These are phyloP conservation scores for Ellobius talpinus DNA, from an alignment of 2,113 vertebrate species.

Conservation along the genomic window DNA sequence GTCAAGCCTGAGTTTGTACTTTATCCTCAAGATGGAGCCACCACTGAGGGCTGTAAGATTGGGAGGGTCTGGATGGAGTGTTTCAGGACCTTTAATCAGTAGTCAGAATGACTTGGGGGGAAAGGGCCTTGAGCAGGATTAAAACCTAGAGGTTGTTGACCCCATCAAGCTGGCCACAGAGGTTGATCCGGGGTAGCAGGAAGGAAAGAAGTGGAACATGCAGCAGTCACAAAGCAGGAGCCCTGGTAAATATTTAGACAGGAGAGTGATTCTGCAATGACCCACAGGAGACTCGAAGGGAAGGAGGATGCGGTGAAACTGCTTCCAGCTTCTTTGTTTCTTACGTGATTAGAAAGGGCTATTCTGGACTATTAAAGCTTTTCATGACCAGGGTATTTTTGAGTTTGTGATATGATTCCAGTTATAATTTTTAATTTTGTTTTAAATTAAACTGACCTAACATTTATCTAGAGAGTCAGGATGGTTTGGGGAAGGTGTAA, in stretches of 20 bases:
- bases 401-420: neutral
- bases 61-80: neutral
- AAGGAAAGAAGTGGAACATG: neutral
- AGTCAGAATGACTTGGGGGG: neutral
- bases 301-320: neutral
- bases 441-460: neutral
- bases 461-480: slow-evolving; percentile 22
- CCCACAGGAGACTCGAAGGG: neutral
- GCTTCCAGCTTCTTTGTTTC: neutral
- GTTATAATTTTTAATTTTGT: neutral
- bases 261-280: neutral
- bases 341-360: neutral
- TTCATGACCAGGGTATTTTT: neutral
- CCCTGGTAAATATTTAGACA: neutral
- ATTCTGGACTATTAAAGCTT: neutral
- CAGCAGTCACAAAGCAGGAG: neutral
- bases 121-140: neutral
- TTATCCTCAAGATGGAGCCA: slow-evolving; percentile 7
- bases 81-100: slow-evolving; percentile 32
- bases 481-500: neutral
- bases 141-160: neutral
- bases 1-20: slow-evolving; percentile 7
- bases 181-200: neutral
- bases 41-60: neutral
- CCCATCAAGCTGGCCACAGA: neutral